Percentiles rank a stretch among this genome's conserved stretches.
Conservation (phyloP, 2,113 vertebrate species). For the Columba janthina region DNA sequence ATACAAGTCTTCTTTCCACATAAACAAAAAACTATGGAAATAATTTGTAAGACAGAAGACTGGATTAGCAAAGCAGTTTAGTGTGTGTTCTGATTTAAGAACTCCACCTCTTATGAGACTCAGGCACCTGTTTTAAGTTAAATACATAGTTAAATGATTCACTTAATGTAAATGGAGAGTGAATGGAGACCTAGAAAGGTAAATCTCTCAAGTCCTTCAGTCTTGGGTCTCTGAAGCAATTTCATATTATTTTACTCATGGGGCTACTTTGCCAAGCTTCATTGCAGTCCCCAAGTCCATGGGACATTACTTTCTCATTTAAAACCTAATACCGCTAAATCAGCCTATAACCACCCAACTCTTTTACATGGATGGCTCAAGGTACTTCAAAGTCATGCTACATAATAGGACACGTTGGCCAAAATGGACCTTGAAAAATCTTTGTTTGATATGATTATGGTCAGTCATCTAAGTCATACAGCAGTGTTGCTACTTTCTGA, state of each 20-base stretch:
- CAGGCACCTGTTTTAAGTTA: slow-evolving; percentile 49
- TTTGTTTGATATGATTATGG: neutral
- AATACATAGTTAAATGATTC: slow-evolving; percentile 47
- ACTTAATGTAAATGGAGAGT: slow-evolving; percentile 46
- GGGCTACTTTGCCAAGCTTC: slow-evolving; percentile 58
- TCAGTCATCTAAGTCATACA: neutral
- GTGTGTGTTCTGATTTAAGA: slow-evolving; percentile 17
- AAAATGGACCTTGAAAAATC: slow-evolving; percentile 45
- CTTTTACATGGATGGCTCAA: slow-evolving; percentile 28
- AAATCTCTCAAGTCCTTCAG: slow-evolving; percentile 56
- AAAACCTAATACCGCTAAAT: slow-evolving; percentile 57
- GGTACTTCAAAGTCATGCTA: slow-evolving; percentile 62
- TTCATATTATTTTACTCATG: slow-evolving; percentile 50
- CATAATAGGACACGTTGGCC: slow-evolving; percentile 10
- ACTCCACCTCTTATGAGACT: neutral
- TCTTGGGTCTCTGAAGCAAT: slow-evolving; percentile 55
- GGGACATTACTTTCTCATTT: slow-evolving; percentile 64
- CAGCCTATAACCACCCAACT: slow-evolving; percentile 62
- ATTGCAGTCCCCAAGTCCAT: slow-evolving; percentile 24
- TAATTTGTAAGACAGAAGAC: neutral
- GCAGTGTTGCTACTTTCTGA: slow-evolving; percentile 14
- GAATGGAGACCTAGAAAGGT: slow-evolving; percentile 45
- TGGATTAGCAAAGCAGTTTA: slow-evolving; percentile 25
- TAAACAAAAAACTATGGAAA: neutral
- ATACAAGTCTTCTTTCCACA: neutral